phyloP scores from a whole-genome alignment of 2,888 invertebrate species.

The Fabriciana adippe region DNA sequence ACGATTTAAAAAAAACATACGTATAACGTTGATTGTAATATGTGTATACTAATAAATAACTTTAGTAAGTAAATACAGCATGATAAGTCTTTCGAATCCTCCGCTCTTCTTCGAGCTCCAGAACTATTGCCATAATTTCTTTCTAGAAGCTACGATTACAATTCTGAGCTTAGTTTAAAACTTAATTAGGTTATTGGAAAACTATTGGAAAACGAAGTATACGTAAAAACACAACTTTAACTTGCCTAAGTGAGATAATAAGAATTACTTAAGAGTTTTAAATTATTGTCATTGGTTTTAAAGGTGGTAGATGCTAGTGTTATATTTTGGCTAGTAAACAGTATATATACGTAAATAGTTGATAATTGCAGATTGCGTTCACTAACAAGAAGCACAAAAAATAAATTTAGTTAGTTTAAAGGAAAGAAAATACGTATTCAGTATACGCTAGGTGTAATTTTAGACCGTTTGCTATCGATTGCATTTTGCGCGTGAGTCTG shows the following conservation, averaged over 20 bases:
- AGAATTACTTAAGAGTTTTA: constrained; percentile 78
- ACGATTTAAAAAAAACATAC: constrained; percentile 79
- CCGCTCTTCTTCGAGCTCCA: constrained; percentile 38
- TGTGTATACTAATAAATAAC: constrained; percentile 79
- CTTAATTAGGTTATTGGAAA: constrained; percentile 68
- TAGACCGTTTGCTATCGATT: constrained; percentile 52
- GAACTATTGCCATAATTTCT: constrained; percentile 43
- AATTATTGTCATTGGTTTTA: constrained; percentile 79
- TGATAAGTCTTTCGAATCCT: constrained; percentile 41
- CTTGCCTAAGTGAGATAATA: constrained; percentile 82
- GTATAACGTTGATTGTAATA: constrained; percentile 81
- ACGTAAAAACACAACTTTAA: constrained; percentile 82
- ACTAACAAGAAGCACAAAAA: constrained; percentile 61
- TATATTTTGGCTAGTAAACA: constrained; percentile 76
- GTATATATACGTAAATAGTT: constrained; percentile 73
- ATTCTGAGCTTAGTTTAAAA: constrained; percentile 75
- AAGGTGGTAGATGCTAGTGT: constrained; percentile 77
- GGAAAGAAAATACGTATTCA: constrained; percentile 71
- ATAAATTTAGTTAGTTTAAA: constrained; percentile 73
- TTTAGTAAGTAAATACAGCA: constrained; percentile 65
- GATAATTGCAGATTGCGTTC: constrained; percentile 61
- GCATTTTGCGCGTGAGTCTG: constrained; percentile 41
- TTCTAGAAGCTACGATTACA: constrained; percentile 55
- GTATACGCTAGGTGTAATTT: constrained; percentile 80
- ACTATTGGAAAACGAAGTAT: constrained; percentile 81